phyloP scores from a whole-genome alignment of 2,888 invertebrate genomes.

The Acrocera orbiculus region DNA sequence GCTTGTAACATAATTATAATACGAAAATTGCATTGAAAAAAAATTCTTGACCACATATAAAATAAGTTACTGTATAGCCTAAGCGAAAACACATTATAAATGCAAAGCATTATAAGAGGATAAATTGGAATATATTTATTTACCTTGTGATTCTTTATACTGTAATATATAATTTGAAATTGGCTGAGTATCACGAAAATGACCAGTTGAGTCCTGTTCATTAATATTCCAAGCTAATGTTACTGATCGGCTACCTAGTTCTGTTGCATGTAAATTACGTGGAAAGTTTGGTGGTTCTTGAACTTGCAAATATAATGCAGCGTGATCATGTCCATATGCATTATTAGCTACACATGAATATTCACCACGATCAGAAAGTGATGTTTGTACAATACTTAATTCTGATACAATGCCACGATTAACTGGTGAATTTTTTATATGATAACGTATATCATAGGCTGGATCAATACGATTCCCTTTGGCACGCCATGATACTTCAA shows the following conservation, averaged over 20 bases:
- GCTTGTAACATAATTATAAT: no score
- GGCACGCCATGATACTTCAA: constrained; percentile 36
- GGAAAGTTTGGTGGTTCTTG: constrained; percentile 46
- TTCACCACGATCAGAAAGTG: constrained; percentile 37
- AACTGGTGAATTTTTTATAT: constrained; percentile 27
- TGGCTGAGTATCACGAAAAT: constrained; percentile 32
- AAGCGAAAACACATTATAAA: no score
- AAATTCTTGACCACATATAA: no score
- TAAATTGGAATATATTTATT: no score
- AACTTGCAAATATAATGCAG: constrained; percentile 31
- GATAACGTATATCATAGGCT: constrained; percentile 33
- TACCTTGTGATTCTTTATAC: constrained; percentile 40
- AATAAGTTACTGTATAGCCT: no score
- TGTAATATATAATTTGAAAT: constrained; percentile 40
- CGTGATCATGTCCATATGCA: constrained; percentile 41
- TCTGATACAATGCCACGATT: constrained; percentile 35
- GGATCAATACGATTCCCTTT: constrained; percentile 34
- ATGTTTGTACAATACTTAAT: constrained; percentile 37
- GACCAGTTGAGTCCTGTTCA: constrained; percentile 26
- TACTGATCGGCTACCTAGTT: constrained; percentile 38
- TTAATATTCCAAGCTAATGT: constrained; percentile 38
- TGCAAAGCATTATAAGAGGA: no score
- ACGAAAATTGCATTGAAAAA: no score
- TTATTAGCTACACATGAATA: constrained; percentile 44
- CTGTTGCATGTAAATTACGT: constrained; percentile 36